A percentile compares a stretch with the other conserved stretches of the same genome.
phyloP scores from a whole-genome alignment of 1,140 invertebrate genomes.

The Tetragonula clypearis region DNA sequence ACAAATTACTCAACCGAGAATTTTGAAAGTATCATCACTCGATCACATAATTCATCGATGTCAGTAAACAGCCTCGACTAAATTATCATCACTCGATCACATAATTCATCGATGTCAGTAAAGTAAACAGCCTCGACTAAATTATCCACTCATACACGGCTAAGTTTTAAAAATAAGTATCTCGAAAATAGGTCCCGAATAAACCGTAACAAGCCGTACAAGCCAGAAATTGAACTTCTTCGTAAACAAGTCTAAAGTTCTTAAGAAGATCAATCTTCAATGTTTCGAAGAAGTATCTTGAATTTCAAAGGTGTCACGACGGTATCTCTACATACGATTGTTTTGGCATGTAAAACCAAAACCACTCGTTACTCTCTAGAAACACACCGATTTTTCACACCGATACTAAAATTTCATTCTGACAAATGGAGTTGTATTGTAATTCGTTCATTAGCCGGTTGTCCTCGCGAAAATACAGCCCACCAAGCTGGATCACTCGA shows the following conservation, averaged over 20 bases:
- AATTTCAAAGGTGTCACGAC: slow-evolving; percentile 12
- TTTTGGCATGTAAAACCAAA: background rate
- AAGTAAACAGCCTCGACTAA: background rate
- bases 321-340: too few relatives aligned
- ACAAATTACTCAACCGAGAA: background rate
- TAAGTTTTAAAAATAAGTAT: background rate
- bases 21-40: background rate
- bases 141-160: background rate
- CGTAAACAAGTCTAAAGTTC: too few relatives aligned
- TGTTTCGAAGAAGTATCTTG: background rate
- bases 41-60: background rate
- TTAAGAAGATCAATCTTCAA: background rate
- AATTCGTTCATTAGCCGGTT: background rate
- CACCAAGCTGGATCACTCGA: background rate
- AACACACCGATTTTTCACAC: background rate
- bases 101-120: background rate
- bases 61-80: background rate
- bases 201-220: background rate
- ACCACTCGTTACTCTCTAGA: background rate
- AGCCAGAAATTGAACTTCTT: background rate
- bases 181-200: background rate
- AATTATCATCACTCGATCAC: background rate
- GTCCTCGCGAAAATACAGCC: background rate
- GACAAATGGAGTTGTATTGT: background rate
- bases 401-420: background rate